Base-by-base conservation (phyloP, 64 coral and sea anemone species). In the Trachythela sp. region DNA sequence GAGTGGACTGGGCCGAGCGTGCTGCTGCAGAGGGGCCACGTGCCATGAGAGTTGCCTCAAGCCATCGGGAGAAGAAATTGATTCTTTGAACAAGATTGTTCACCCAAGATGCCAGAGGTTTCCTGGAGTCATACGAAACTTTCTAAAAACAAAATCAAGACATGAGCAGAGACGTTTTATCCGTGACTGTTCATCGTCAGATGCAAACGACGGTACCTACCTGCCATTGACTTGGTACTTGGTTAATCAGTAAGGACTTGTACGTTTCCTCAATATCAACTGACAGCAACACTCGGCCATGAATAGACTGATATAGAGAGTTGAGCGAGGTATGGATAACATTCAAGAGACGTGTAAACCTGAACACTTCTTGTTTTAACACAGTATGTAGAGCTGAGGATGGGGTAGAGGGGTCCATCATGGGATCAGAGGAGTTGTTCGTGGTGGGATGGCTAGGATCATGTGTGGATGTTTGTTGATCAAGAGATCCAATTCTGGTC, bases 1-100 rank as follows among this genome's bases (percentile, higher is more conserved):
- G 56, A 64, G 20, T 64, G 4, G 56, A 64, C 18, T n/a, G 56
- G 42, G 42, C 42, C 11, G 42, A 45, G 42, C 42, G 42, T 45
- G 42, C 11, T 45, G 42, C 4, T 11, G 42, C 42, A 6, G 42
- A 85, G 26, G 84, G 52, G 33, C 87, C 91, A 84, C 87, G 7
- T 40, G 34, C 22, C 50, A 41, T 13, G 39, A 58, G 60, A 85
- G 89, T 83, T 1, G 88, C 68, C 15, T 94, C 93, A 39, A 91
- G 36, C 96, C 96, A 99, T 34, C 89, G 71, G 51, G 83, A 89
- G 35, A 99, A 99, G 77, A 99, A 99, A 13, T 95, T 89, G n/a
- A 93, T 91, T 42, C 96, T 89, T 75, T 86, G 86, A 17, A 88
- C 91, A 9, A 99, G 89, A 87, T 99, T 95, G 45, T 95, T 91